Evolutionary conservation across 2,888 invertebrate genomes (phyloP), one percentile per base, ranked within the genome.

Genomic region (Himalopsyche anomala): DNA sequence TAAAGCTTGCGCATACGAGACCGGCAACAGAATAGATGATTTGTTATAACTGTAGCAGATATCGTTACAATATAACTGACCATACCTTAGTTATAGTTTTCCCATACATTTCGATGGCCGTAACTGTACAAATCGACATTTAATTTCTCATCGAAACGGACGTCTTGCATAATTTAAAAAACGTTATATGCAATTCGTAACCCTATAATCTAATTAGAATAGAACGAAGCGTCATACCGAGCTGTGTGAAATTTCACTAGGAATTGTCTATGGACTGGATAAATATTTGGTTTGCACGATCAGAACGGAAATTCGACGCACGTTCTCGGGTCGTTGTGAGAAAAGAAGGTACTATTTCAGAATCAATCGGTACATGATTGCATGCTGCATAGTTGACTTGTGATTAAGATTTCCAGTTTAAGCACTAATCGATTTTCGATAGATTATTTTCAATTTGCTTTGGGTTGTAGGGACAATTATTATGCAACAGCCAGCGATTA

Each of bases 301-400:
- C 28, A 19, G 17, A 62, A 62, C 62, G 62, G 8, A 62, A 62
- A 62, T 62, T 62, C 62, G 62, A 62, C 62, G 62, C 19, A 62
- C 62, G 28, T 5, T 62, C 62, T 62, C 19, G 19, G 62, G 28
- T 19, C 62, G 62, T 62, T 62, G 28, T n/a, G 28, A 62, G 62
- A 62, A 62, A 62, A 11, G 62, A 11, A 28, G 28, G 5, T 8
- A 19, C 11, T 19, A 28, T 62, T 62, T 62, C 19, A 9, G 19
- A 28, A 62, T 62, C 19, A 19, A n/a, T 62, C 19, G 62, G 62
- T 9, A 4, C 62, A 19, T 19, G 62, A 62, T 62, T 62, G 28
- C 62, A 5, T 19, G 8, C 62, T 19, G 62, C 62, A 62, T 62
- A 62, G 19, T 19, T 62, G 19, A 28, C 62, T 62, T 28, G 28